Evolutionary conservation across 2,113 vertebrate genomes (phyloP).

Genomic region (Lonchura striata): DNA sequence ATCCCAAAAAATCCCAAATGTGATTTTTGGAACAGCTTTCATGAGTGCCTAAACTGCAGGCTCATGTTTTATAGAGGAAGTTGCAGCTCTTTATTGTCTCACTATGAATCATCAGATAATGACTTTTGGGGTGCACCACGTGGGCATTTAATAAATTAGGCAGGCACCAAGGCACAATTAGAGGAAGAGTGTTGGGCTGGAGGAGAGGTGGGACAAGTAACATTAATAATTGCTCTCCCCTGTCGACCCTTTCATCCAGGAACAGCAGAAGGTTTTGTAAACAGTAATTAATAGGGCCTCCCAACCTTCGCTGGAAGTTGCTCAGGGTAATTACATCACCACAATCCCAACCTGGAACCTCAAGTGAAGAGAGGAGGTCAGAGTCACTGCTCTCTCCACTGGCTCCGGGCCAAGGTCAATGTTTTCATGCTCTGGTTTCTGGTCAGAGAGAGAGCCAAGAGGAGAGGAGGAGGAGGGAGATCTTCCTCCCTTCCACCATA

Average conservation of each 20-base stretch:
- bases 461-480: background rate
- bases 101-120: constrained; percentile 33
- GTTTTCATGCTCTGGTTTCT: background rate
- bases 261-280: constrained; percentile 8
- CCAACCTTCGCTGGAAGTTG: constrained; percentile 32
- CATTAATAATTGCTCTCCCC: constrained; percentile 34
- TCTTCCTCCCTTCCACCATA: background rate
- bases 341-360: constrained; percentile 22
- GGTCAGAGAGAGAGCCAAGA: background rate
- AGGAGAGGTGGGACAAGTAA: constrained; percentile 46
- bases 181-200: constrained; percentile 33
- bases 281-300: constrained; percentile 55
- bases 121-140: constrained; percentile 21
- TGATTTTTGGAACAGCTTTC: background rate
- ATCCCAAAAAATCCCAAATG: background rate
- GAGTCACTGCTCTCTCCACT: background rate
- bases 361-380: constrained; percentile 19
- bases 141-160: constrained; percentile 49
- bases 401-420: background rate
- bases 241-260: constrained; percentile 46
- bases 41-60: background rate
- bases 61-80: constrained; percentile 49
- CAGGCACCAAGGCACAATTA: constrained; percentile 36
- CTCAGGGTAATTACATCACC: constrained; percentile 26
- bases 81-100: constrained; percentile 20